Conservation (phyloP, 2,888 invertebrate species). For the Holacanthella duospinosa region DNA sequence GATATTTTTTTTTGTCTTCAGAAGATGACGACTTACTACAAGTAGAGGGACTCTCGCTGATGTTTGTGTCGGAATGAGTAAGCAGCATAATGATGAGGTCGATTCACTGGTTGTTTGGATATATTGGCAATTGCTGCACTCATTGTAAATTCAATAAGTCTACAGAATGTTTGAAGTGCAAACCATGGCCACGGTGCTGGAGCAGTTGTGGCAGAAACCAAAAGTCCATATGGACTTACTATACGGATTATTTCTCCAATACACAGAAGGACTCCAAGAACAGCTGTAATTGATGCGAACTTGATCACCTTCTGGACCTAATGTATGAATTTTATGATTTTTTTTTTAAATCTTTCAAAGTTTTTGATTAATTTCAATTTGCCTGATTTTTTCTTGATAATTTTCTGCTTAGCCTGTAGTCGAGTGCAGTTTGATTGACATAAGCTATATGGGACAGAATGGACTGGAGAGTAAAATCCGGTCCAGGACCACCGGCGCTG, state of each 20-base stretch:
- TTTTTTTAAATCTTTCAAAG: neutral
- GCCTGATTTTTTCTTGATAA: slow-evolving; percentile 38
- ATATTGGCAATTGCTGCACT: slow-evolving; percentile 49
- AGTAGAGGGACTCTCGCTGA: slow-evolving; percentile 42
- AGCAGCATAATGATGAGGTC: slow-evolving; percentile 40
- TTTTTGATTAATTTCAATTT: too few relatives aligned
- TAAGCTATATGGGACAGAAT: slow-evolving; percentile 49
- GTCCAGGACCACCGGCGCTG: slow-evolving; percentile 27
- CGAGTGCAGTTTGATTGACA: slow-evolving; percentile 44
- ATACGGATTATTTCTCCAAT: slow-evolving; percentile 46
- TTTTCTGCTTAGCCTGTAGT: slow-evolving; percentile 37
- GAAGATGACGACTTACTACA: too few relatives aligned
- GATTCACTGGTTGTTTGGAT: slow-evolving; percentile 47
- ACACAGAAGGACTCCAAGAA: slow-evolving; percentile 47
- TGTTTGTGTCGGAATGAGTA: slow-evolving; percentile 42
- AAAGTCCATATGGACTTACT: slow-evolving; percentile 47
- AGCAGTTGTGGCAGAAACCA: slow-evolving; percentile 37
- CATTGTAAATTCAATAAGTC: slow-evolving; percentile 45
- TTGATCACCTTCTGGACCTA: slow-evolving; percentile 47
- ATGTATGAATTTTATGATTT: slow-evolving; percentile 33
- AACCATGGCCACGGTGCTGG: slow-evolving; percentile 49
- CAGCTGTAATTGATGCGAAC: slow-evolving; percentile 47
- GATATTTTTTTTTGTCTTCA: too few relatives aligned
- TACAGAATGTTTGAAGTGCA: slow-evolving; percentile 47
- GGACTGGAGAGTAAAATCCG: slow-evolving; percentile 44